Evolutionary conservation across 1,140 invertebrate genomes (phyloP).

Genomic region (Limonius californicus): DNA sequence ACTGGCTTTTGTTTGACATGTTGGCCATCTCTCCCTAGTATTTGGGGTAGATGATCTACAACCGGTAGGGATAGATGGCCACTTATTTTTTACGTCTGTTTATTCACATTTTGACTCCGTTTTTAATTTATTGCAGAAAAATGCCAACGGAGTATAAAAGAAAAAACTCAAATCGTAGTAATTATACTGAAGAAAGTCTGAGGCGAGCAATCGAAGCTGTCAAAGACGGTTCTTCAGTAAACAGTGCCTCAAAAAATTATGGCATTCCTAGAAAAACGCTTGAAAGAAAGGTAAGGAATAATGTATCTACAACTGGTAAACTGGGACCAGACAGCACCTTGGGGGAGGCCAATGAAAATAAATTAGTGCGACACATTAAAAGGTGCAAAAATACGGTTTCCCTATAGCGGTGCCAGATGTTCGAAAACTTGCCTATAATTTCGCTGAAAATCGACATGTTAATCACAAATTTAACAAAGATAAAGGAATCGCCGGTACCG

Average conservation of each 20-base stretch:
- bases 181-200: constrained; percentile 30
- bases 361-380: constrained; percentile 15
- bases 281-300: constrained; percentile 51
- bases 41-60: no score
- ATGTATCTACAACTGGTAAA: constrained; percentile 33
- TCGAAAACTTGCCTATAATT: constrained; percentile 7
- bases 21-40: no score
- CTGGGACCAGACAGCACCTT: constrained; percentile 9
- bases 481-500: not conserved
- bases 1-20: no score
- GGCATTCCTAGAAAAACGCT: constrained; percentile 50
- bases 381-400: constrained; percentile 25
- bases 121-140: not conserved
- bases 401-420: not conserved
- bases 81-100: constrained; percentile 13
- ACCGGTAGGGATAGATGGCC: constrained; percentile 6
- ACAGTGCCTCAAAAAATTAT: constrained; percentile 50
- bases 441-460: constrained; percentile 21
- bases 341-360: constrained; percentile 4
- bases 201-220: constrained; percentile 48
- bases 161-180: not conserved
- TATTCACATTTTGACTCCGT: not conserved
- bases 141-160: constrained; percentile 7
- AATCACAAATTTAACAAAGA: constrained; percentile 12
- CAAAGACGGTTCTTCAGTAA: constrained; percentile 50